Evolutionary conservation across 2,797 vertebrate genomes (phyloP), one percentile per base, ranked within the genome.

Genomic region (Sebastes taczanowskii): DNA sequence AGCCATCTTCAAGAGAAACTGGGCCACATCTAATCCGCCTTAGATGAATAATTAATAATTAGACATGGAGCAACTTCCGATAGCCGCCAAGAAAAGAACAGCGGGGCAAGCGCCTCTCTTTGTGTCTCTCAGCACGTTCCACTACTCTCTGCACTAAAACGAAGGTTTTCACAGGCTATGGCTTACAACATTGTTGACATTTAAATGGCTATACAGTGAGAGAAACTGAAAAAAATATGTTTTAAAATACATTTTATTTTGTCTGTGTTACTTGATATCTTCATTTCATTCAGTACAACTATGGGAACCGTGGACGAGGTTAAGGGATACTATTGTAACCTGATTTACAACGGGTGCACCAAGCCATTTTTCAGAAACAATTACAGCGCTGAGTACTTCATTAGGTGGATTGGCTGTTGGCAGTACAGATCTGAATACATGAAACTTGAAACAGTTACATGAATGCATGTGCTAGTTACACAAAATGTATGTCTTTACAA

Each of bases 21-120:
- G 94, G 95, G 95, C 91, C 95, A 94, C 92, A 91, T 95, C 91
- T 95, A 95, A 95, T 95, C 93, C 89, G 92, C 92, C 94, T 94
- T 86, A 86, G 91, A 95, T 96, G 94, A 96, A 96, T 96, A 95
- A 96, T 96, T 96, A 95, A 96, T 96, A 95, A 95, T 94, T 95
- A 94, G 94, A 95, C 94, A 94, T 86, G 89, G 91, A 90, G 91
- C 90, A 92, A 94, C 92, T 95, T 95, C 93, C 87, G 78, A 94
- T 93, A 79, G 85, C 86, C 77, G 91, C 94, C 93, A 94, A 94
- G 91, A 93, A 94, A 94, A 94, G 93, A 95, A 94, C 82, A 91
- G 86, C 81, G 68, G 80, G 87, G 71, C 90, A 84, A 88, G 86
- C 67, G 74, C 80, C 79, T 83, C 38, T 89, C 83, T 89, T 90